A percentile compares a stretch with the other conserved stretches of the same genome.
Evolutionary conservation across 2,888 invertebrate species (phyloP).

Genomic region (Cremastobaeus sp.): DNA sequence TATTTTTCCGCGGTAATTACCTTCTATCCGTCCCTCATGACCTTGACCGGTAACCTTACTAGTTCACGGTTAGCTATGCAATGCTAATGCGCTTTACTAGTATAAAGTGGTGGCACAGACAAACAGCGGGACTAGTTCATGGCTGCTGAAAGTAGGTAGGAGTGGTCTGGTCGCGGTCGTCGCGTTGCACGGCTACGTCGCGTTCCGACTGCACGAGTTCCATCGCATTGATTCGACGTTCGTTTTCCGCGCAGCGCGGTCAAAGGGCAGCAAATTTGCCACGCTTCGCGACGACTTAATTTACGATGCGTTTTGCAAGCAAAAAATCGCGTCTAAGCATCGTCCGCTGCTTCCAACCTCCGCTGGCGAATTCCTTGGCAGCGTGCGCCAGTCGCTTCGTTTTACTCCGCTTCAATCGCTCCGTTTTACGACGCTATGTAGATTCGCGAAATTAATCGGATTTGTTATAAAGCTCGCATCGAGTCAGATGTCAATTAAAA

Average conservation of each 20-base stretch:
- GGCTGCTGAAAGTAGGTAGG: slow-evolving; percentile 56
- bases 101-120: slow-evolving; percentile 59
- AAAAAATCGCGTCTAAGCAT: too few relatives aligned
- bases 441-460: background rate
- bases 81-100: slow-evolving; percentile 59
- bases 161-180: slow-evolving; percentile 23
- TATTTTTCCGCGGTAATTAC: slow-evolving; percentile 28
- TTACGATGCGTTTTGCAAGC: too few relatives aligned
- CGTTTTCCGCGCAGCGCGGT: slow-evolving; percentile 10
- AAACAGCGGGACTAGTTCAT: slow-evolving; percentile 56
- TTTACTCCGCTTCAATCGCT: too few relatives aligned
- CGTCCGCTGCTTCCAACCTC: too few relatives aligned
- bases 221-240: slow-evolving; percentile 23
- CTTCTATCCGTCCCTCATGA: slow-evolving; percentile 21
- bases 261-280: too few relatives aligned
- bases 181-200: slow-evolving; percentile 7
- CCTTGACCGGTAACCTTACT: slow-evolving; percentile 58
- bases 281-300: too few relatives aligned
- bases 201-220: slow-evolving; percentile 18
- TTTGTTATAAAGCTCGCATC: background rate
- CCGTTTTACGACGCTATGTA: background rate
- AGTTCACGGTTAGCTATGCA: slow-evolving; percentile 61
- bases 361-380: too few relatives aligned
- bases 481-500: slow-evolving; percentile 22
- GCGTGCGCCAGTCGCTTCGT: too few relatives aligned